phyloP scores from a whole-genome alignment of 2,113 vertebrate species.

The Mugil cephalus region DNA sequence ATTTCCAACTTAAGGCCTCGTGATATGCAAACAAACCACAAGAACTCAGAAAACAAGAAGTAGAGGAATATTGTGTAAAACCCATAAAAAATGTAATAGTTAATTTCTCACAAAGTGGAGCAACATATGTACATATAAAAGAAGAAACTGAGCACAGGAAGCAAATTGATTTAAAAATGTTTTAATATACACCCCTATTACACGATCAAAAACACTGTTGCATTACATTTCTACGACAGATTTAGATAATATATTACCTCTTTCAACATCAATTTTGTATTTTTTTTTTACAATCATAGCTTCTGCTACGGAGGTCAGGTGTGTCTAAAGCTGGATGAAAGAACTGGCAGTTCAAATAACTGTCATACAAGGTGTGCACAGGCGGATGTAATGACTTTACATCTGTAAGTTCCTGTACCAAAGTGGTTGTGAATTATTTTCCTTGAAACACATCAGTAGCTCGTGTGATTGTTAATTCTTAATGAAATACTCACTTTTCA shows the following conservation, averaged over 20 bases:
- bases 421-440: too few relatives aligned
- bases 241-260: conserved; percentile 40
- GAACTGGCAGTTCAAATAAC: conserved; percentile 9
- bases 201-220: conserved; percentile 57
- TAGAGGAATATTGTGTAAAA: not conserved
- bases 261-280: not conserved
- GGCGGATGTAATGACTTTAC: not conserved
- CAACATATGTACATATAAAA: not conserved
- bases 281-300: conserved; percentile 30
- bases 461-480: not conserved
- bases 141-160: not conserved
- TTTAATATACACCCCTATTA: conserved; percentile 63
- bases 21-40: not conserved
- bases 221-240: conserved; percentile 30
- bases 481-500: not conserved
- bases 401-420: not conserved
- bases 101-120: not conserved
- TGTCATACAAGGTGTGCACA: not conserved
- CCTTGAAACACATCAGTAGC: too few relatives aligned
- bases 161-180: conserved; percentile 27
- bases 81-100: not conserved
- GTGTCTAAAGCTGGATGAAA: conserved; percentile 37
- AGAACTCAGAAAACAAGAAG: not conserved
- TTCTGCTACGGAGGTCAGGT: conserved; percentile 42
- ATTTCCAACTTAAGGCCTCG: not conserved